phyloP scores from a whole-genome alignment of 2,888 invertebrate species.

The Chydorus sphaericus region DNA sequence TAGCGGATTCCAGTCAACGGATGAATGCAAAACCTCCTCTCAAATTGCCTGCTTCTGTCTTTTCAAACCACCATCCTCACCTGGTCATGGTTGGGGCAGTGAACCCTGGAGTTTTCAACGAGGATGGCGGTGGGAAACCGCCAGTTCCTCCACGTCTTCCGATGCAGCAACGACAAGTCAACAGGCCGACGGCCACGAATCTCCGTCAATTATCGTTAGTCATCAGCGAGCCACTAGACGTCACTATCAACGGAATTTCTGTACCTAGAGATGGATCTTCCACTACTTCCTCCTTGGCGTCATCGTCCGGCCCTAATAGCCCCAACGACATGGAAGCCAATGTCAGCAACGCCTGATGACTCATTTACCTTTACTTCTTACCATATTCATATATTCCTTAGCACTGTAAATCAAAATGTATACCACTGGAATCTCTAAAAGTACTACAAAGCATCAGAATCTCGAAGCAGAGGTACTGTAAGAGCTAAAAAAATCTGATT shows the following conservation, averaged over 20 bases:
- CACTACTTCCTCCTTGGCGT: background rate
- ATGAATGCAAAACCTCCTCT: slow-evolving; percentile 5
- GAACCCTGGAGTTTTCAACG: background rate
- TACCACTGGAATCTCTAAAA: no score
- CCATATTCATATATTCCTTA: no score
- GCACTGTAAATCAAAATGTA: no score
- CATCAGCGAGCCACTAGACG: slow-evolving; percentile 22
- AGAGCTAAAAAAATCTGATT: no score
- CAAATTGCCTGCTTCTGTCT: slow-evolving; percentile 1
- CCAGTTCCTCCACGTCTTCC: background rate
- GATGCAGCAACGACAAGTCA: no score
- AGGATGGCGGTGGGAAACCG: background rate
- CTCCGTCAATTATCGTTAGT: slow-evolving; percentile 1
- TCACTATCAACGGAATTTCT: slow-evolving; percentile 25
- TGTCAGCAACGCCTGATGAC: no score
- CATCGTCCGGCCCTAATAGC: background rate
- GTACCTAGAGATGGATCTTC: slow-evolving; percentile 17
- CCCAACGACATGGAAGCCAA: background rate
- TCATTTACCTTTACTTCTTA: no score
- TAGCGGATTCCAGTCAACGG: no score
- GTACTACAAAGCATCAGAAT: no score
- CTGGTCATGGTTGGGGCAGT: background rate
- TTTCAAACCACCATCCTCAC: background rate
- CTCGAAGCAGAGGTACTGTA: no score
- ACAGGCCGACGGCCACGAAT: background rate